Conservation (phyloP, 2,113 vertebrate species). For the Delphinus delphis region DNA sequence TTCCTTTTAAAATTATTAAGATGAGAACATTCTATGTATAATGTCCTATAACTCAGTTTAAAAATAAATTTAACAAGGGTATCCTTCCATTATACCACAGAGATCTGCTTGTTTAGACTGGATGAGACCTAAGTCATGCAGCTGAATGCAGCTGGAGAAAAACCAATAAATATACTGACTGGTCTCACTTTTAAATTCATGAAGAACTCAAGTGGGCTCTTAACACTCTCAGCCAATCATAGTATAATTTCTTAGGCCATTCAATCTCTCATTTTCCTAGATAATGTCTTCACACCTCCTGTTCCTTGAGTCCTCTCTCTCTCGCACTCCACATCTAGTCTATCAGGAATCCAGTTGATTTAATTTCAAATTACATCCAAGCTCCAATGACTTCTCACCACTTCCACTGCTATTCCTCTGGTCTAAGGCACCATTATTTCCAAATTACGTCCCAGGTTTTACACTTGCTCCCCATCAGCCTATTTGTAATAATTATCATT, state of each 20-base stretch:
- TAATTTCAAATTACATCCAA: not conserved
- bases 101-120: not conserved
- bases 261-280: not conserved
- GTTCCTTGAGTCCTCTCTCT: not conserved
- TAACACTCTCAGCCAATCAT: not conserved
- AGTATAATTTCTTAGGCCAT: not conserved
- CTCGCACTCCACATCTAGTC: not conserved
- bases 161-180: not conserved
- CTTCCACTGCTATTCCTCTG: not conserved
- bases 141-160: not conserved
- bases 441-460: not conserved
- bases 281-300: not conserved
- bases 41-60: not conserved
- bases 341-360: not conserved
- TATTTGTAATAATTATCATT: not conserved
- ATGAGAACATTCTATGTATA: not conserved
- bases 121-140: not conserved
- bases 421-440: not conserved
- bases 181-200: not conserved
- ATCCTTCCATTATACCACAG: not conserved
- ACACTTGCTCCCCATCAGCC: not conserved
- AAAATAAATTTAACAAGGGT: not conserved
- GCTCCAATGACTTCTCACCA: not conserved
- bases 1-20: not conserved
- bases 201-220: not conserved